These are phyloP conservation scores for Dicentrarchus labrax DNA, from an alignment of 2,113 vertebrate genomes.

Conservation along the genomic window DNA sequence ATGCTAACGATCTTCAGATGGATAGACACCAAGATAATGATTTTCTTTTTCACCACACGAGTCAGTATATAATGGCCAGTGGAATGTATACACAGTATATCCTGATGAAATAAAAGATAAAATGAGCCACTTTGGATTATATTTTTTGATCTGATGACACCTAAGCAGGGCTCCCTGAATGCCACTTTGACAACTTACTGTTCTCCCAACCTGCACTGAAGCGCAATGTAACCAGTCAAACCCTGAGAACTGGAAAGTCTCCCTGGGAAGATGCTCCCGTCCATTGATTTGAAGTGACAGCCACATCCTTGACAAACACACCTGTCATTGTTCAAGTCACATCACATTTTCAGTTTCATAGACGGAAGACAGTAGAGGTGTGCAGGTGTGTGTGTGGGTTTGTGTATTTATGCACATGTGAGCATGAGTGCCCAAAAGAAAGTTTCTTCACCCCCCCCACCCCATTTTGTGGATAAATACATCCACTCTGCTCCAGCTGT, in stretches of 20 bases:
- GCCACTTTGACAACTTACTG: constrained; percentile 75
- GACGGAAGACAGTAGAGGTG: constrained; percentile 63
- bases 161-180: constrained; percentile 42
- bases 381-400: constrained; percentile 55
- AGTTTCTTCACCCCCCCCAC: constrained; percentile 44
- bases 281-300: constrained; percentile 83
- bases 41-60: constrained; percentile 40
- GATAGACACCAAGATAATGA: constrained; percentile 59
- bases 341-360: constrained; percentile 80
- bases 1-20: constrained; percentile 68
- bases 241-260: constrained; percentile 75
- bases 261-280: constrained; percentile 70
- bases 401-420: constrained; percentile 63
- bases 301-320: constrained; percentile 85
- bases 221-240: constrained; percentile 69
- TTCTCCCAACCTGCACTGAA: constrained; percentile 64
- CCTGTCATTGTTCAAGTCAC: constrained; percentile 85
- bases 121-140: constrained; percentile 19
- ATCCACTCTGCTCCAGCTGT: constrained; percentile 73
- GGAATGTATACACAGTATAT: constrained; percentile 34
- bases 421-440: constrained; percentile 63
- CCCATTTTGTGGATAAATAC: constrained; percentile 48
- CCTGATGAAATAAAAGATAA: constrained; percentile 40
- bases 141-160: constrained; percentile 31
- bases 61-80: constrained; percentile 35